Conservation (phyloP, 2,113 vertebrate genomes). For the Nesoenas mayeri region DNA sequence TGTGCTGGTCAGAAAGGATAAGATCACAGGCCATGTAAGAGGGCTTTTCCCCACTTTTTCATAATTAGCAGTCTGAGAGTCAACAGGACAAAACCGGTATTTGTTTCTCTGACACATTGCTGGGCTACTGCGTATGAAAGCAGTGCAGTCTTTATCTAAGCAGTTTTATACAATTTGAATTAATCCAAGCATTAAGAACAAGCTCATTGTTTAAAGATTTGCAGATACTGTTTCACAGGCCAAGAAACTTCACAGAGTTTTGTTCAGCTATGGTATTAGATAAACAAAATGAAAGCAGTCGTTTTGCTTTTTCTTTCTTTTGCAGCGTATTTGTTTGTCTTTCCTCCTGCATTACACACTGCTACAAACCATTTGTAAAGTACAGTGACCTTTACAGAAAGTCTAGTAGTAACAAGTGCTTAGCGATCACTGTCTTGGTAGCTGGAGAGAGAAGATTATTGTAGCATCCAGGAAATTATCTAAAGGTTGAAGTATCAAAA, state of each 20-base stretch:
- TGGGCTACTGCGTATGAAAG: constrained; percentile 10
- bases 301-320: neutral
- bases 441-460: neutral
- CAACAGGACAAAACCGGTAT: neutral
- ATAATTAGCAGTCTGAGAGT: neutral
- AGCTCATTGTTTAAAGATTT: constrained; percentile 27
- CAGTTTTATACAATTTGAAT: neutral
- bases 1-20: constrained; percentile 5
- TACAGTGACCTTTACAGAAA: neutral
- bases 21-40: neutral
- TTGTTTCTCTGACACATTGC: neutral
- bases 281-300: neutral
- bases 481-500: neutral
- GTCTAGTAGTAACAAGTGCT: neutral
- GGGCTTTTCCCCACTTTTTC: neutral
- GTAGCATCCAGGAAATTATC: neutral
- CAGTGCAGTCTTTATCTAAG: neutral
- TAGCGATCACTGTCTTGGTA: neutral
- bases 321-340: neutral
- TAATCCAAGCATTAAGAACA: constrained; percentile 7
- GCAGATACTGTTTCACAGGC: neutral
- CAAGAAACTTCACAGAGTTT: neutral
- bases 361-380: neutral
- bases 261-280: neutral
- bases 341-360: neutral